phyloP scores from a whole-genome alignment of 2,888 invertebrate species.

The Anthophora plumipes region DNA sequence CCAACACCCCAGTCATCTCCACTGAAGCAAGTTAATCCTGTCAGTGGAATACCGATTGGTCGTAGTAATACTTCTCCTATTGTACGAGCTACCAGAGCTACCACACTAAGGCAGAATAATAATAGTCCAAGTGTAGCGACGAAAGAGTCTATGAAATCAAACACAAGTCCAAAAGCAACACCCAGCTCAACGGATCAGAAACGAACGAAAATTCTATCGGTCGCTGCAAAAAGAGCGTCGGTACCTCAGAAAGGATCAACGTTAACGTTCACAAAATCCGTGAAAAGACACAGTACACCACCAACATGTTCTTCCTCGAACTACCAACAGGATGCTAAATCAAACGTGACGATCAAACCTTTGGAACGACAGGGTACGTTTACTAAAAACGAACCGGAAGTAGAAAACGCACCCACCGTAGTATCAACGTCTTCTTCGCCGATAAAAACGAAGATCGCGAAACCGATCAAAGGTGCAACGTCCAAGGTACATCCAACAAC shows the following conservation, averaged over 20 bases:
- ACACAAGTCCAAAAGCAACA: constrained; percentile 77
- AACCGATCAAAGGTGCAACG: constrained; percentile 76
- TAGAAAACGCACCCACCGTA: constrained; percentile 80
- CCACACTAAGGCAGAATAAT: constrained; percentile 79
- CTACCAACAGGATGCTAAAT: constrained; percentile 60
- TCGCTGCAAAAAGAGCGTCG: constrained; percentile 75
- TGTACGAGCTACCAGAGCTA: constrained; percentile 80
- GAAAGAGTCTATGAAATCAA: constrained; percentile 74
- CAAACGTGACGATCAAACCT: constrained; percentile 79
- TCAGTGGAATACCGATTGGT: constrained; percentile 78
- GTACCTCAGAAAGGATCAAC: constrained; percentile 77
- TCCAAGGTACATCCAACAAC: constrained; percentile 66
- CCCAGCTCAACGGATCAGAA: constrained; percentile 57
- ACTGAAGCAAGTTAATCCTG: constrained; percentile 73
- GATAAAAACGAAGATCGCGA: constrained; percentile 77
- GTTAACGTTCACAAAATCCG: constrained; percentile 77
- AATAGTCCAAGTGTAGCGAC: constrained; percentile 62
- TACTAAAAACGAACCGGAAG: constrained; percentile 91
- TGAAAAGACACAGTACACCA: constrained; percentile 76
- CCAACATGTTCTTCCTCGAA: constrained; percentile 52
- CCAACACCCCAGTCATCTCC: constrained; percentile 81
- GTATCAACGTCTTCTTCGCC: constrained; percentile 75
- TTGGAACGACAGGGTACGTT: constrained; percentile 95
- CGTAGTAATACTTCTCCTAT: constrained; percentile 81
- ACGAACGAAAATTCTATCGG: constrained; percentile 62